Evolutionary conservation across 2,113 vertebrate species (phyloP).

Genomic region (Cranoglanis bouderius): DNA sequence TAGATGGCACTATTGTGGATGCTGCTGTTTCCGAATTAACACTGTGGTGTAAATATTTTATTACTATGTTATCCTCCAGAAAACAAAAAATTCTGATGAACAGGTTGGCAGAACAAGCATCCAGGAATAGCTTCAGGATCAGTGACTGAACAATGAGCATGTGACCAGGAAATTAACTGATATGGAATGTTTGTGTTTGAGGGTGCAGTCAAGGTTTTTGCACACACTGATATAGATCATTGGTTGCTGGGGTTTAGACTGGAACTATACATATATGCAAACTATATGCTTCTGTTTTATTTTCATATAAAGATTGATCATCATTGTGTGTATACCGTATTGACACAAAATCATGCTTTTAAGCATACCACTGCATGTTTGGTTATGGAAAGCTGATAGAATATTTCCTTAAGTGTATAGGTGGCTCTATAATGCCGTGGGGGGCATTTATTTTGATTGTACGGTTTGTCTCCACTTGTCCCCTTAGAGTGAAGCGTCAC

Average conservation of each 20-base stretch:
- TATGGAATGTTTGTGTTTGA: constrained; percentile 26
- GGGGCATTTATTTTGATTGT: background rate
- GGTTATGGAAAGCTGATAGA: background rate
- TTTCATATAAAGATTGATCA: background rate
- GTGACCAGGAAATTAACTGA: constrained; percentile 19
- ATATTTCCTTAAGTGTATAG: background rate
- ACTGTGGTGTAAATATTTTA: background rate
- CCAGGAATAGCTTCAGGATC: constrained; percentile 24
- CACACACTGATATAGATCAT: constrained; percentile 16
- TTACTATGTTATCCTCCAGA: background rate
- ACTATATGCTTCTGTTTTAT: background rate
- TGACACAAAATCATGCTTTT: background rate
- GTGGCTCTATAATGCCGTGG: background rate
- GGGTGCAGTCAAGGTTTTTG: constrained; percentile 43
- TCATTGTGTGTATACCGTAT: background rate
- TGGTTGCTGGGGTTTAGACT: background rate
- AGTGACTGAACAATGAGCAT: background rate
- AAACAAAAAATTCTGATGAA: background rate
- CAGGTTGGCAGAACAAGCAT: background rate
- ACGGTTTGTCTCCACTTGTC: background rate
- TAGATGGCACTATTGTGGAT: background rate
- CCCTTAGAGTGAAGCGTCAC: background rate
- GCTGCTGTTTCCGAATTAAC: background rate
- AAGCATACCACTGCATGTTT: background rate
- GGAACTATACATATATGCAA: background rate